phyloP scores from a whole-genome alignment of 2,888 invertebrate genomes.

The Prosapia bicincta region DNA sequence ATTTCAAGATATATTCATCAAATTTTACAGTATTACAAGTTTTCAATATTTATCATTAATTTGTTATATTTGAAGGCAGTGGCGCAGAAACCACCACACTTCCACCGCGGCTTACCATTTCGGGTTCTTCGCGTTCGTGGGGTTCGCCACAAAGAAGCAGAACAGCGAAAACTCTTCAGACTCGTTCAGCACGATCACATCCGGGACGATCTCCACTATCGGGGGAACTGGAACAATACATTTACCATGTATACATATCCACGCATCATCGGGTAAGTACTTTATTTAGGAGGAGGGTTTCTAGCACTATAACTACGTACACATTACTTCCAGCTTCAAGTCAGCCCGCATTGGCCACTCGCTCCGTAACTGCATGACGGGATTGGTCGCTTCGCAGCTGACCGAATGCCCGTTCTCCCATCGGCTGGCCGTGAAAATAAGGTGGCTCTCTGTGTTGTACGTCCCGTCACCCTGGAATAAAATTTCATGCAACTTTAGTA shows the following conservation, averaged over 20 bases:
- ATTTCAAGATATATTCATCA: too few species aligned
- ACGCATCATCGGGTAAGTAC: background rate
- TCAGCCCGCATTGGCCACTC: slow-evolving; percentile 72
- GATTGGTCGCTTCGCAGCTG: slow-evolving; percentile 77
- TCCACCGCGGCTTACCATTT: slow-evolving; percentile 72
- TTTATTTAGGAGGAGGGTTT: too few species aligned
- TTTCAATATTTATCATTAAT: too few species aligned
- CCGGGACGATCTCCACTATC: slow-evolving; percentile 70
- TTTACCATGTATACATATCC: background rate
- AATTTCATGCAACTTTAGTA: too few species aligned
- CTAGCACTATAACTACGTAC: slow-evolving; percentile 76
- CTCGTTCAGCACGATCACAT: slow-evolving; percentile 75
- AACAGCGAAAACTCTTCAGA: slow-evolving; percentile 67
- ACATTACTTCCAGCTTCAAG: slow-evolving; percentile 72
- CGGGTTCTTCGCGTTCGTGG: slow-evolving; percentile 69
- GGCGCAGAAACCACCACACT: too few species aligned
- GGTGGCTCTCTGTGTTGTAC: slow-evolving; percentile 70
- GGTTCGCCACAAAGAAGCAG: slow-evolving; percentile 84
- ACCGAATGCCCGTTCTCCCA: slow-evolving; percentile 77
- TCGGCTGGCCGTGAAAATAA: slow-evolving; percentile 75
- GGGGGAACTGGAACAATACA: slow-evolving; percentile 68
- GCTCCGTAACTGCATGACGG: slow-evolving; percentile 67
- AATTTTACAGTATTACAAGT: too few species aligned
- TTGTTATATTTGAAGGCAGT: too few species aligned
- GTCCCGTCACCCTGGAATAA: slow-evolving; percentile 68